Evolutionary conservation across 2,113 vertebrate genomes (phyloP).

Genomic region (Siphamia tubifer): DNA sequence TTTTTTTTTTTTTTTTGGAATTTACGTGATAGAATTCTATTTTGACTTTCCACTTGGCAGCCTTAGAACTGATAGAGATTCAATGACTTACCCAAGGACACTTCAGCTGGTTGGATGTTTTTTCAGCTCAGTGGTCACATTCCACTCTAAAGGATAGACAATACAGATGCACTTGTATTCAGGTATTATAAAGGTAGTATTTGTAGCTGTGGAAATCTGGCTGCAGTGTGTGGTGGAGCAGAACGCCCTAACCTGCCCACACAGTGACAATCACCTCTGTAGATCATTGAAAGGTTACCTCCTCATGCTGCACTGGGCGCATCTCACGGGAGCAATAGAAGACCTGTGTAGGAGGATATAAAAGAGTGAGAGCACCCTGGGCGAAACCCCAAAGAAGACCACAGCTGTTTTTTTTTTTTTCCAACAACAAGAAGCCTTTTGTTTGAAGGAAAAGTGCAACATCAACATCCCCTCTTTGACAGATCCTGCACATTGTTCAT

Average conservation of each 20-base stretch:
- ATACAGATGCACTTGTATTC: neutral
- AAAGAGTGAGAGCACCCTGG: constrained; percentile 35
- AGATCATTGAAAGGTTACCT: constrained; percentile 39
- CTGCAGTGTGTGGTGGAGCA: constrained; percentile 23
- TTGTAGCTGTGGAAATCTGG: neutral
- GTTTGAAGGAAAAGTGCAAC: constrained; percentile 17
- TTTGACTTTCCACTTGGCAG: neutral
- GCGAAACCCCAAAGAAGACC: constrained; percentile 40
- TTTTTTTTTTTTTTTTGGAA: too few relatives aligned
- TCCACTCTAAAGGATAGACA: neutral
- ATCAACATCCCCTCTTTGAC: constrained; percentile 1
- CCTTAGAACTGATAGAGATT: neutral
- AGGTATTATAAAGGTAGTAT: neutral
- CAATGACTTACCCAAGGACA: constrained; percentile 27
- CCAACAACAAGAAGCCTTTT: constrained; percentile 44
- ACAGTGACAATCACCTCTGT: constrained; percentile 31
- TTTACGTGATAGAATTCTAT: neutral
- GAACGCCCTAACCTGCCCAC: constrained; percentile 52
- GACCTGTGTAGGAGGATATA: constrained; percentile 72
- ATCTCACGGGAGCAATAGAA: constrained; percentile 67
- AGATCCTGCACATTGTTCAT: constrained; percentile 4
- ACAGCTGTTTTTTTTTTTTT: constrained; percentile 56
- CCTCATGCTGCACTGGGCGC: neutral
- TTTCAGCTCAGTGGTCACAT: constrained; percentile 18
- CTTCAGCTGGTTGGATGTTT: neutral